Conservation (phyloP, 2,113 vertebrate genomes). For the Diphyllodes magnificus region DNA sequence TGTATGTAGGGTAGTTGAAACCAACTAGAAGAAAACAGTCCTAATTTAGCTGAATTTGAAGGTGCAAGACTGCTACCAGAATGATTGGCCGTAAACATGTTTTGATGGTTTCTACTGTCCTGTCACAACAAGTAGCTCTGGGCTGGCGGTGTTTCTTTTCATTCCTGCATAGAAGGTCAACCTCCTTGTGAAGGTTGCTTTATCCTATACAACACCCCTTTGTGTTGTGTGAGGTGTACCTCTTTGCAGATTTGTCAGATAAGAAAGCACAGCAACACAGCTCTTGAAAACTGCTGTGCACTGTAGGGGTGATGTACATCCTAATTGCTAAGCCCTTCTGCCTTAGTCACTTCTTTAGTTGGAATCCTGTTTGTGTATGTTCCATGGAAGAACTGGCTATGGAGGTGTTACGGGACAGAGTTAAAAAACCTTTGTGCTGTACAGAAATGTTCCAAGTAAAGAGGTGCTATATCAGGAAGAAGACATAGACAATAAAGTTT, state of each 20-base stretch:
- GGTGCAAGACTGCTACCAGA: background rate
- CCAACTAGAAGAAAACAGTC: background rate
- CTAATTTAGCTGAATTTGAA: background rate
- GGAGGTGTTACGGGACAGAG: background rate
- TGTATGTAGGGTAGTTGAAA: background rate
- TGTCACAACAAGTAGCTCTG: background rate
- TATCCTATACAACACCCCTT: rapidly evolving
- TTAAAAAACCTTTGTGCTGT: rapidly evolving
- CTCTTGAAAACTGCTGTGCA: background rate
- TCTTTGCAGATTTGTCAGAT: background rate
- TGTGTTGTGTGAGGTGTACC: background rate
- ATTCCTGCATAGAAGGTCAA: background rate
- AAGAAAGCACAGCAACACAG: background rate
- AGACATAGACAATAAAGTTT: background rate
- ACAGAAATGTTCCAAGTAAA: background rate
- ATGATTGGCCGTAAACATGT: background rate
- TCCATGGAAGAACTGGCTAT: background rate
- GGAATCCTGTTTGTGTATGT: background rate
- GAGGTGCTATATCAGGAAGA: background rate
- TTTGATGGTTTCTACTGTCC: background rate
- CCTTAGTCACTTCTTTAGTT: background rate
- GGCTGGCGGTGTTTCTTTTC: background rate
- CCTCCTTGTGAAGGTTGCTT: background rate
- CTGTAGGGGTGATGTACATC: background rate
- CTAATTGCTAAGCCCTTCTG: background rate